Conservation (phyloP, 30 jellyfish, hydroid and myxozoan species). For the Aurelia sp. region DNA sequence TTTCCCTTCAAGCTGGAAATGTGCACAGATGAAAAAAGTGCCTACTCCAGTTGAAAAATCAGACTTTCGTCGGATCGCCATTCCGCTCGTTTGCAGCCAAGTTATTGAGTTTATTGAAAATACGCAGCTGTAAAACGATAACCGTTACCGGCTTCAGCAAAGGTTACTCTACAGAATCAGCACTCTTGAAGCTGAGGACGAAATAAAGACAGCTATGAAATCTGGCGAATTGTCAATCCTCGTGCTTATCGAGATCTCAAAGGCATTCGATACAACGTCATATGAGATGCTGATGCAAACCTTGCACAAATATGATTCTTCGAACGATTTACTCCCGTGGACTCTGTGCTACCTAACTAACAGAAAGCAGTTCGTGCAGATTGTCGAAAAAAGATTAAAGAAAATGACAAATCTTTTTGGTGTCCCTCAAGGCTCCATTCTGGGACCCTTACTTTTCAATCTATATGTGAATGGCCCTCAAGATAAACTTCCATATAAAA, state of each 20-base stretch:
- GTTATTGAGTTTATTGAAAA: conserved; percentile 14
- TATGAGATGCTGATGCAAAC: conserved; percentile 18
- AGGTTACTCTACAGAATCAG: conserved; percentile 18
- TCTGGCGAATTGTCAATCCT: conserved; percentile 45
- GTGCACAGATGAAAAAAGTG: too few relatives aligned
- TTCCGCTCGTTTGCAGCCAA: conserved; percentile 6
- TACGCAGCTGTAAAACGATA: not conserved
- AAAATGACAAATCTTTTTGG: not conserved
- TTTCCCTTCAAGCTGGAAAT: too few relatives aligned
- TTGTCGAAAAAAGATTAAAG: conserved; percentile 7
- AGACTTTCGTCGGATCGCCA: too few relatives aligned
- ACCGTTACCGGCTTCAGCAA: conserved; percentile 28
- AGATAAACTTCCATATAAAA: too few relatives aligned
- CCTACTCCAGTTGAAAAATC: too few relatives aligned
- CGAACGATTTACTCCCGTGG: not conserved
- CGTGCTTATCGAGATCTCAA: conserved; percentile 32
- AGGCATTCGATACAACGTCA: conserved; percentile 29
- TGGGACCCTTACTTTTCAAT: too few relatives aligned
- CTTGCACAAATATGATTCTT: not conserved
- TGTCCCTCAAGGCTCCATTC: too few relatives aligned
- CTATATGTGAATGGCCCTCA: too few relatives aligned
- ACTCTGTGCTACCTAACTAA: conserved; percentile 20
- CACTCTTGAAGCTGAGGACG: conserved; percentile 38
- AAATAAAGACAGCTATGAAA: conserved; percentile 56
- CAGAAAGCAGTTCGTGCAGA: conserved; percentile 23